phyloP scores from a whole-genome alignment of 2,888 invertebrate species.

The Cantharis lateralis region DNA sequence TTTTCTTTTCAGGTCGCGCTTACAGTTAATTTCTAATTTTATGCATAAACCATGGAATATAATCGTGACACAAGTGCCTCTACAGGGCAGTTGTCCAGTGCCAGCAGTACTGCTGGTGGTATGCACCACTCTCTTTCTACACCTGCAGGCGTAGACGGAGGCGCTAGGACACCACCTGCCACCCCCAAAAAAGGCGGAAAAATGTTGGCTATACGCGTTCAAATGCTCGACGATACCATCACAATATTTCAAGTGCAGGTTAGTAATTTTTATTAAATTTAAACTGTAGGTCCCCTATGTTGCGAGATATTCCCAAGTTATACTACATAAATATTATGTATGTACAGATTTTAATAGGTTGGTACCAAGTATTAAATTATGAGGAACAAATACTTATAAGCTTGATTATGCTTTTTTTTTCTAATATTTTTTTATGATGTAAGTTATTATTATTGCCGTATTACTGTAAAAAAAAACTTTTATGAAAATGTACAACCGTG shows the following conservation, averaged over 20 bases:
- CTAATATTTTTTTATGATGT: background rate
- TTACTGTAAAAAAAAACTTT: background rate
- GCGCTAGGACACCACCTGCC: slow-evolving; percentile 72
- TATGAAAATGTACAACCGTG: background rate
- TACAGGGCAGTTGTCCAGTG: slow-evolving; percentile 53
- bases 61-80: slow-evolving; percentile 49
- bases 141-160: slow-evolving; percentile 81
- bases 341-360: too few species aligned
- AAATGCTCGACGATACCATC: slow-evolving; percentile 87
- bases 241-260: slow-evolving; percentile 94
- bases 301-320: too few species aligned
- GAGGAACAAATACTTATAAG: too few species aligned
- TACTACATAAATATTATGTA: too few species aligned
- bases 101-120: slow-evolving; percentile 50
- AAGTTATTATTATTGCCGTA: background rate
- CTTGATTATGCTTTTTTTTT: too few species aligned
- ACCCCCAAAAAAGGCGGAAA: slow-evolving; percentile 85
- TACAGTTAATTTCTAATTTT: slow-evolving; percentile 23
- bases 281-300: too few species aligned
- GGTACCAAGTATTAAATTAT: too few species aligned
- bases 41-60: slow-evolving; percentile 39
- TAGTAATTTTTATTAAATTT: slow-evolving; percentile 42
- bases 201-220: slow-evolving; percentile 85
- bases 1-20: background rate
- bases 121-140: slow-evolving; percentile 87